Percentiles rank a stretch among this genome's conserved stretches.
Evolutionary conservation across 2,888 invertebrate genomes (phyloP).

Genomic region (Sinodicranocentrus sp.): DNA sequence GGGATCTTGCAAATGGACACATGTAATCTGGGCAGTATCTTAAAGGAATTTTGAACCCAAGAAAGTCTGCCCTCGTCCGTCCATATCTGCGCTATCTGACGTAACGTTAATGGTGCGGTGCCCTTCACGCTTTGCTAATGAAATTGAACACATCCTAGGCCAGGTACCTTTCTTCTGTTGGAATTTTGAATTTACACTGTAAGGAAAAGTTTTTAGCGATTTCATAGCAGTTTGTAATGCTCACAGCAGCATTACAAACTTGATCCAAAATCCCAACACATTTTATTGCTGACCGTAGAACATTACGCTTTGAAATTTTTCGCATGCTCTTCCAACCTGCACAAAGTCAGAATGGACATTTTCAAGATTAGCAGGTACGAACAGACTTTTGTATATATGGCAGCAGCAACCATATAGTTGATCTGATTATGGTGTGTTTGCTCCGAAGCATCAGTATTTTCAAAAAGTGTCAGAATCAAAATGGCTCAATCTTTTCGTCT

Average conservation of each 20-base stretch:
- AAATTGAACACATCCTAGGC: slow-evolving; percentile 61
- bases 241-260: neutral
- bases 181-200: neutral
- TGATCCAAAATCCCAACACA: slow-evolving; percentile 11
- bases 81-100: slow-evolving; percentile 58
- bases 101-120: slow-evolving; percentile 71
- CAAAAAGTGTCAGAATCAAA: too few relatives aligned
- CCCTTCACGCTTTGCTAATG: slow-evolving; percentile 76
- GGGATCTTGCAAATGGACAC: slow-evolving; percentile 61
- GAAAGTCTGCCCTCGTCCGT: slow-evolving; percentile 57
- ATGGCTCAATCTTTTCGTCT: too few relatives aligned
- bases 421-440: too few relatives aligned
- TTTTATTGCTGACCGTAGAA: neutral
- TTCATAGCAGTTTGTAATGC: neutral
- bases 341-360: neutral
- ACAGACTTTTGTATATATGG: too few relatives aligned
- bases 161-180: slow-evolving; percentile 55
- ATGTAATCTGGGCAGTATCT: slow-evolving; percentile 51
- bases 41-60: slow-evolving; percentile 60
- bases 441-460: too few relatives aligned
- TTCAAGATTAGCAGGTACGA: too few relatives aligned
- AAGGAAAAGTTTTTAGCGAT: neutral
- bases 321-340: neutral
- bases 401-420: too few relatives aligned
- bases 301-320: neutral